phyloP scores from a whole-genome alignment of 2,888 invertebrate genomes.

The Ypsolopha sequella region DNA sequence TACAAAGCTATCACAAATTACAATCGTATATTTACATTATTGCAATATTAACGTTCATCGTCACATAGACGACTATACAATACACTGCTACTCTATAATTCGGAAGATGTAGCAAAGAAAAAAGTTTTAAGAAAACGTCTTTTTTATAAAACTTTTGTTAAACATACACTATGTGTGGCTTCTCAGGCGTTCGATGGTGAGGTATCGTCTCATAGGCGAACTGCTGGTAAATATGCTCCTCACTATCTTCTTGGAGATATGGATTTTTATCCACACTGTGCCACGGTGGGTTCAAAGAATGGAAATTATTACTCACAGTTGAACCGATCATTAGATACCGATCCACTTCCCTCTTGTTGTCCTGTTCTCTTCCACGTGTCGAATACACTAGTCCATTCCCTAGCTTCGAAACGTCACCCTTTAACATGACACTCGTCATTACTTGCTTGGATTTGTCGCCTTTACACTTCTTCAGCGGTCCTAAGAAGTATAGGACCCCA shows the following conservation, averaged over 20 bases:
- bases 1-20: constrained; percentile 71
- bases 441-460: constrained; percentile 66
- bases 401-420: constrained; percentile 62
- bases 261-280: constrained; percentile 63
- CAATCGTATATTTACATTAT: constrained; percentile 67
- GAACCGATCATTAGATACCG: constrained; percentile 66
- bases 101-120: constrained; percentile 40
- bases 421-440: constrained; percentile 65
- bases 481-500: constrained; percentile 61
- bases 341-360: constrained; percentile 60
- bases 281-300: constrained; percentile 65
- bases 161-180: constrained; percentile 72
- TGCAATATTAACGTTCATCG: constrained; percentile 49
- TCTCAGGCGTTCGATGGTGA: constrained; percentile 64
- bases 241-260: constrained; percentile 59
- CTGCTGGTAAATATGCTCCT: constrained; percentile 66
- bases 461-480: constrained; percentile 64
- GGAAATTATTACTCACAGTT: constrained; percentile 63
- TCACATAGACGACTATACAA: constrained; percentile 39
- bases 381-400: constrained; percentile 63
- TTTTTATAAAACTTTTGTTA: constrained; percentile 61
- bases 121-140: constrained; percentile 48
- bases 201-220: constrained; percentile 67
- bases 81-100: constrained; percentile 26
- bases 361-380: constrained; percentile 56